A percentile compares a stretch with the other conserved stretches of the same genome.
Evolutionary conservation across 2,113 vertebrate genomes (phyloP).

Genomic region (Nyctibius bracteatus): DNA sequence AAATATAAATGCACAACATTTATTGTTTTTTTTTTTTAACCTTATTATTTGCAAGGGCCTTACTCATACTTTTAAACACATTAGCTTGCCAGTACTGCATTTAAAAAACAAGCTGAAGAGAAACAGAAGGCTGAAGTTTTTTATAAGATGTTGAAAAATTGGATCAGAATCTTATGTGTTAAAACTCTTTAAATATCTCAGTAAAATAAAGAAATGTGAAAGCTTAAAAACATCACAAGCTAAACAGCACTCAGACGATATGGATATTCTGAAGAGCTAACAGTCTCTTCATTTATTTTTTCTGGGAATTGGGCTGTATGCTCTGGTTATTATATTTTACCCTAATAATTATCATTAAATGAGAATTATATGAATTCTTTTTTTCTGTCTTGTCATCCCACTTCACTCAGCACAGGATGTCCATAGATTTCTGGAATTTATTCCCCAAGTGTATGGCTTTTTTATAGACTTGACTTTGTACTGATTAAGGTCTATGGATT

Average conservation of each 20-base stretch:
- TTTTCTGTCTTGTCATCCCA: neutral
- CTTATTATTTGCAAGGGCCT: neutral
- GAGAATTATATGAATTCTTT: neutral
- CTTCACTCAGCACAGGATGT: neutral
- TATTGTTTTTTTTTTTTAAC: neutral
- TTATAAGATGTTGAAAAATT: neutral
- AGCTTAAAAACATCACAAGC: neutral
- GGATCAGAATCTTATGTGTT: neutral
- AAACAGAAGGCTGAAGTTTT: neutral
- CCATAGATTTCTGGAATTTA: neutral
- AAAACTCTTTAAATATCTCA: neutral
- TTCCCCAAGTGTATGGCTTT: neutral
- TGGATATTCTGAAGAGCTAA: neutral
- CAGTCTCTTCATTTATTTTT: neutral
- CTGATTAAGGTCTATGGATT: neutral
- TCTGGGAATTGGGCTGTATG: neutral
- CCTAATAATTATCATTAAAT: neutral
- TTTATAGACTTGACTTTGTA: neutral
- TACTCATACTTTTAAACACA: neutral
- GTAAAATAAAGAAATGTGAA: neutral
- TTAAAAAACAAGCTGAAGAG: neutral
- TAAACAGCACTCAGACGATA: neutral
- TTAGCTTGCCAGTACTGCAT: neutral
- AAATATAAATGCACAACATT: neutral
- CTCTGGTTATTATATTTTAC: neutral